phyloP scores from a whole-genome alignment of 2,797 vertebrate genomes.

The Galaxias olidus region DNA sequence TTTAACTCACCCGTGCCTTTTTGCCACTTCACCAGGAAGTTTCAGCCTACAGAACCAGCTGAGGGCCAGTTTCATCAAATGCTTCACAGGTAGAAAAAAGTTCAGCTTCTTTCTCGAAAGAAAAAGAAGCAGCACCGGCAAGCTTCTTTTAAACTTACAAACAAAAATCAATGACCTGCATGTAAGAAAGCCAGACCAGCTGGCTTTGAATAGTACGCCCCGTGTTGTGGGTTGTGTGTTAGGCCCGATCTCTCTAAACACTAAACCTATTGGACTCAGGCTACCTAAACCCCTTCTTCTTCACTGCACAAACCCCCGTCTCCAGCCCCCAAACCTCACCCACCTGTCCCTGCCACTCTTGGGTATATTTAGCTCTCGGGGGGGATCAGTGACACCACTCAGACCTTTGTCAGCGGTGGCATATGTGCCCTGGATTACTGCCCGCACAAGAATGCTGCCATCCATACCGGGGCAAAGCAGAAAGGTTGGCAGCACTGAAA shows the following conservation, averaged over 20 bases:
- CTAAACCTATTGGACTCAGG: constrained; percentile 82
- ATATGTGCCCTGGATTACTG: constrained; percentile 65
- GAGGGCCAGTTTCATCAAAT: constrained; percentile 85
- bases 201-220: constrained; percentile 98
- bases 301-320: constrained; percentile 47
- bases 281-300: constrained; percentile 52
- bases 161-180: constrained; percentile 78
- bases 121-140: constrained; percentile 37
- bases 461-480: constrained; percentile 76
- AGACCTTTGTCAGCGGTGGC: constrained; percentile 85
- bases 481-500: constrained; percentile 13
- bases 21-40: constrained; percentile 94
- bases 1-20: constrained; percentile 92
- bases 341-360: constrained; percentile 92
- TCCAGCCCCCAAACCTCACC: constrained; percentile 43
- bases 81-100: constrained; percentile 58
- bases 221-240: constrained; percentile 86
- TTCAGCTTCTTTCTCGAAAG: constrained; percentile 29
- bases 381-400: constrained; percentile 85
- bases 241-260: constrained; percentile 85
- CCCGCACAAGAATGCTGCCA: constrained; percentile 47
- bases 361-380: constrained; percentile 92
- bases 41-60: constrained; percentile 92
- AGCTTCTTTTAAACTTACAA: constrained; percentile 30
- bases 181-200: constrained; percentile 99